Evolutionary conservation across 2,888 invertebrate species (phyloP), one percentile per base, ranked within the genome.

Genomic region (Andrena trimmerana): DNA sequence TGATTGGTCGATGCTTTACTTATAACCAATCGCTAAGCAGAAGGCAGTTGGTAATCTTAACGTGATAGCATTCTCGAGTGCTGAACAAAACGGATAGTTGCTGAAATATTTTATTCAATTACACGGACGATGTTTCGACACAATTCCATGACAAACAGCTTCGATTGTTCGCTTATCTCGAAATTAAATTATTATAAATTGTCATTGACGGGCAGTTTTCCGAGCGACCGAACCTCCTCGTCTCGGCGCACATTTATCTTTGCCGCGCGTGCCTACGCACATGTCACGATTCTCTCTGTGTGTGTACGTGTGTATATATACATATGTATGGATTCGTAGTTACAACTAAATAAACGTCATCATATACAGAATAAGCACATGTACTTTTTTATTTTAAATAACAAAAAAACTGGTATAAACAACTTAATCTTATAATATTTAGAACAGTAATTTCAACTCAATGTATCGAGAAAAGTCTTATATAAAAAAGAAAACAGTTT

Each of bases 351-450:
- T 48, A 65, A 65, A 0, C 59, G 8, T 52, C 31, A 13, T 29
- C 42, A 59, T 62, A 73, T 54, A 73, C 31, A 60, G 54, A 74
- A 77, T 65, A 75, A 69, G 69, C 65, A 68, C 24, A 65, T 62
- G 59, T 59, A 70, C 65, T 42, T 36, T 48, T 74, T 83, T 83
- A 83, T 83, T 84, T 77, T 67, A 77, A 72, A 77, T 72, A 84
- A 84, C 63, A 84, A 78, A 75, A 77, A 66, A 80, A 69, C 24
- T 71, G 8, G 66, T 81, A 71, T 80, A 74, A 85, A 84, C 76
- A 85, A 85, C 71, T 63, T 77, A 70, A 71, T 69, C 33, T 59
- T 67, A 33, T 68, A 67, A 75, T 69, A 67, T 50, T 67, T 67
- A 65, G 81, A 78, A 83, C 36, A 72, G 10, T 62, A 74, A 63